A percentile compares a stretch with the other conserved stretches of the same genome.
Evolutionary conservation across 1,140 invertebrate genomes (phyloP).

Genomic region (Nasonia giraulti): DNA sequence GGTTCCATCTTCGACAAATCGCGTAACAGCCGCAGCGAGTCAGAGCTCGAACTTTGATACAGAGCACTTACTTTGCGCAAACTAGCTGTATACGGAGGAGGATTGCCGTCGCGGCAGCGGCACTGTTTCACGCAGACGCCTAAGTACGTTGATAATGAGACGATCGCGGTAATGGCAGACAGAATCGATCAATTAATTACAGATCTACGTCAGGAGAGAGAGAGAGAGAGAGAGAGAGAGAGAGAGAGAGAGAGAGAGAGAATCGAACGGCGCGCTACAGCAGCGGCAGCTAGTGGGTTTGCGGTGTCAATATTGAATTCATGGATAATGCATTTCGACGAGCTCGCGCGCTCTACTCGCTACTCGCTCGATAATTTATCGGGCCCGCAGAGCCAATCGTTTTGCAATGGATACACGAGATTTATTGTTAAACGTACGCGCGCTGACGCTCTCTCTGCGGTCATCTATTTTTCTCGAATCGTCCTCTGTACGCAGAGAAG

Average conservation of each 20-base stretch:
- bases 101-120: neutral
- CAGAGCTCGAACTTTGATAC: neutral
- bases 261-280: neutral
- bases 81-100: neutral
- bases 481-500: too few species aligned
- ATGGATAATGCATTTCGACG: constrained; percentile 64
- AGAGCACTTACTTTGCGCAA: neutral
- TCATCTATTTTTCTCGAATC: neutral
- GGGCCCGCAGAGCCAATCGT: constrained; percentile 51
- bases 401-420: constrained; percentile 48
- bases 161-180: constrained; percentile 51
- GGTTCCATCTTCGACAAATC: neutral
- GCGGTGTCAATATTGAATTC: constrained; percentile 69
- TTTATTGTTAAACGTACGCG: constrained; percentile 29
- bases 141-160: constrained; percentile 38
- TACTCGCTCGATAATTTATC: constrained; percentile 34
- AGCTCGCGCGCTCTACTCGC: neutral
- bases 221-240: too few species aligned
- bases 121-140: constrained; percentile 6
- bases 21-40: neutral
- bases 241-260: constrained; percentile 41
- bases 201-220: constrained; percentile 45
- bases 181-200: constrained; percentile 69
- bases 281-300: constrained; percentile 56
- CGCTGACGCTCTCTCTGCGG: neutral